Evolutionary conservation across 2,797 vertebrate genomes (phyloP), one percentile per base, ranked within the genome.

Genomic region (Cephalopachus bancanus): DNA sequence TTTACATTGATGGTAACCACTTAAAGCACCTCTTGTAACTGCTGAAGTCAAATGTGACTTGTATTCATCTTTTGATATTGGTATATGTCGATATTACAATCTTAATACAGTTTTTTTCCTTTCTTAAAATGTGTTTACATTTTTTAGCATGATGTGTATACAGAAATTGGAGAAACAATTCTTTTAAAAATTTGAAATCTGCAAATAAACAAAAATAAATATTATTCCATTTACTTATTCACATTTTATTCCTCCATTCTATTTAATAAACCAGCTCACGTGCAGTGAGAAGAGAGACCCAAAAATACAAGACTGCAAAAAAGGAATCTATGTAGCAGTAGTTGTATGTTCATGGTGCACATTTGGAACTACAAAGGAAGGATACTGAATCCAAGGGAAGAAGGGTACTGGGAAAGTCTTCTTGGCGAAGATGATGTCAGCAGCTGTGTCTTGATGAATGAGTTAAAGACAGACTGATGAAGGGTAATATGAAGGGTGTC

Each of bases 81-180:
- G 44, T 5, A 44, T 44, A 44, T 44, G 6, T 44, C 6, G 44
- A 44, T 44, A 44, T 44, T 44, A 44, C 44, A 44, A 44, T 44
- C 44, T 44, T 44, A 44, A 5, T 44, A 44, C 44, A 44, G 44
- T 44, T 44, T 44, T 44, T 44, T 44, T 44, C 44, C 44, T 44
- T 44, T 44, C 44, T 44, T 44, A 44, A 44, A 44, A 44, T 44
- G 44, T 44, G 44, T 44, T 5, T 44, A 44, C 44, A 44, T 44
- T 44, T 44, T 44, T 44, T 44, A 44, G 44, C 44, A 44, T 44
- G 44, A 5, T 44, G 44, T 44, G 26, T 10, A 89, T 16, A 10
- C 19, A 92, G 60, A 89, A 16, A 60, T 93, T 89, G 88, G 10
- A 97, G 44, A 95, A 44, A 24, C 10, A 17, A 60, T 88, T 30